These are phyloP conservation scores for Orcinus orca DNA, from an alignment of 2,113 vertebrate genomes.

Conservation along the genomic window DNA sequence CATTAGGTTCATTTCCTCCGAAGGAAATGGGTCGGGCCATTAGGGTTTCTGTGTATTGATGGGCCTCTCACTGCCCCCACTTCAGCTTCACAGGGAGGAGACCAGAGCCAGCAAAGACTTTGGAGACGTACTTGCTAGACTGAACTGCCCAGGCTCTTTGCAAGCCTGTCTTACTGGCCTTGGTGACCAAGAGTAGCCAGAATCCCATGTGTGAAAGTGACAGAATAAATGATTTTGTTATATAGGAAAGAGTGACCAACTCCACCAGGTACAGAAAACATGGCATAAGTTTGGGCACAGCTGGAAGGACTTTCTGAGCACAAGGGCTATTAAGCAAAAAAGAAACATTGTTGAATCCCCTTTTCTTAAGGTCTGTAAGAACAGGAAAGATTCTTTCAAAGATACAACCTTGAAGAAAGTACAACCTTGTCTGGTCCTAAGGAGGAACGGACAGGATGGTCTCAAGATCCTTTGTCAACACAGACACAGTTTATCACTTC, in stretches of 20 bases:
- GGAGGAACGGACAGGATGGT: neutral
- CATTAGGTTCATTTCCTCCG: conserved; percentile 70
- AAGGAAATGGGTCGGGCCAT: conserved; percentile 60
- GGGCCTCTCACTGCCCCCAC: neutral
- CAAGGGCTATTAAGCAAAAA: neutral
- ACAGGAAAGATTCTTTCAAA: neutral
- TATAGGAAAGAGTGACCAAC: neutral
- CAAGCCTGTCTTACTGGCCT: neutral
- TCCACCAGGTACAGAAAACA: neutral
- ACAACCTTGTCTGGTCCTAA: neutral
- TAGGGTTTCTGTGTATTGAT: conserved; percentile 52
- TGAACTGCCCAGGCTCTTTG: neutral
- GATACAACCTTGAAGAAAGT: neutral
- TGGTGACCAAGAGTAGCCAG: neutral
- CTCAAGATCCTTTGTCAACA: neutral
- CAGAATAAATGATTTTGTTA: neutral
- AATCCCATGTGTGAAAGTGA: neutral
- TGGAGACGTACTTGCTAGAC: neutral
- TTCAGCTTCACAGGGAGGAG: neutral
- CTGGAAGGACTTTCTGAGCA: neutral
- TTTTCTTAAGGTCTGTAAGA: neutral
- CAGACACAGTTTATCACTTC: neutral
- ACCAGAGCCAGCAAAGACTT: neutral
- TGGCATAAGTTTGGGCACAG: neutral
- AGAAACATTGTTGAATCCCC: neutral